Base-by-base conservation (phyloP, 2,888 invertebrate species). In the Conistra vaccinii region DNA sequence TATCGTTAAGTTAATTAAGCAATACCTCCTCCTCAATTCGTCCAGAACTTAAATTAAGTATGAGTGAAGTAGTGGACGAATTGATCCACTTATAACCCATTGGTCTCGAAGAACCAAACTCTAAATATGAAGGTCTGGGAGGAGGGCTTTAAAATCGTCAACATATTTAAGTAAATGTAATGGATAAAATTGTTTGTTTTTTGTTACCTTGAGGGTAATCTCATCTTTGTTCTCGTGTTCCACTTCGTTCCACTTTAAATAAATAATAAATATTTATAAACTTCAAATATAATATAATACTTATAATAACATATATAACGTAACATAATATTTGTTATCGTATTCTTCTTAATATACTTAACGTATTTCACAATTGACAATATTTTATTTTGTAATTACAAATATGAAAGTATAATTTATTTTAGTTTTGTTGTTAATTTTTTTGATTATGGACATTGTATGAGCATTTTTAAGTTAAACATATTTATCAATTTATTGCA, bases 381-480 rank as follows among this genome's bases (percentile, higher is more conserved):
- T 66, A 48, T 76, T 81, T 70, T 48, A 55, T 70, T 76, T 73
- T 42, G 32, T 73, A 70, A 35, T 57, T 32, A 68, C 57, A 72
- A 63, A 69, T 68, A 70, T 61, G 57, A 74, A 79, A 69, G 57
- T 80, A 69, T 69, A 55, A 48, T 84, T 80, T 75, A 69, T 80
- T 75, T 82, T 80, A 60, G 42, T 62, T 80, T 81, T 65, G n/a
- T 75, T 63, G 23, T 55, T 68, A 45, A 0, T 32, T 66, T 51
- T 69, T 51, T 53, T 73, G 3, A 48, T 48, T 53, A 58, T 58
- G 12, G 55, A 57, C 32, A 81, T 76, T 81, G 71, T 76, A 67
- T 67, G 61, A 69, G 67, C 69, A 81, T 65, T 85, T 82, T 83
- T 85, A 81, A 76, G 83, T 85, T 83, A 26, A 72, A 66, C 3